Conservation (phyloP, 2,888 invertebrate genomes). For the Alloplasta piceator region DNA sequence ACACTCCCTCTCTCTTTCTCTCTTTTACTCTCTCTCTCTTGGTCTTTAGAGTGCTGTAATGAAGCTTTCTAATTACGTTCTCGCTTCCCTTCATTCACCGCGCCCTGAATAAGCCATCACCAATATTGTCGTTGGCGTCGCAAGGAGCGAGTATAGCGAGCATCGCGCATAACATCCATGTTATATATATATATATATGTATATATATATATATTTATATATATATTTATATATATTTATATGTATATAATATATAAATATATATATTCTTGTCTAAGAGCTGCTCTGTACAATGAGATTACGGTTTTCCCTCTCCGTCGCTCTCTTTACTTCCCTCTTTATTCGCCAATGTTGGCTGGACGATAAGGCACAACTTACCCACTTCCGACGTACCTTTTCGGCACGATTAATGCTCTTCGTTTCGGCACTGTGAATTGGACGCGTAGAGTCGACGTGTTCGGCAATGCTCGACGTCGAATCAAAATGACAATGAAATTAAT, state of each 20-base stretch:
- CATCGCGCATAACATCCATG: neutral
- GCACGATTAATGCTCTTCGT: conserved; percentile 20
- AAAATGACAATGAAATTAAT: conserved; percentile 34
- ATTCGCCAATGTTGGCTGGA: conserved; percentile 34
- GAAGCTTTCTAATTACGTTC: conserved; percentile 67
- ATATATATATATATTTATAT: neutral
- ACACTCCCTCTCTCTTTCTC: neutral
- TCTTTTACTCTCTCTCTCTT: conserved; percentile 30
- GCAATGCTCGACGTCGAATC: conserved; percentile 28
- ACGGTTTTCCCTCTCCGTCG: conserved; percentile 11
- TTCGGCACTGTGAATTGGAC: neutral
- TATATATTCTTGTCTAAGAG: conserved; percentile 1
- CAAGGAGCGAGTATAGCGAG: neutral
- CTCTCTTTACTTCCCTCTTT: neutral
- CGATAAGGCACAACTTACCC: conserved; percentile 19
- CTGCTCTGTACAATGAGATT: conserved; percentile 60
- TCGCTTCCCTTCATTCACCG: conserved; percentile 52
- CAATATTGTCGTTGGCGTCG: conserved; percentile 19
- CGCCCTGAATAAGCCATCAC: conserved; percentile 27
- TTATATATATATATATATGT: neutral
- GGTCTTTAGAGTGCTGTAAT: conserved; percentile 62
- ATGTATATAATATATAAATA: neutral
- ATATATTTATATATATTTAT: neutral
- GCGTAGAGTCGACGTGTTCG: neutral
- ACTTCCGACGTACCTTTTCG: conserved; percentile 33